Base-by-base conservation (phyloP, 1,140 invertebrate genomes). In the Drosophila neocordata region DNA sequence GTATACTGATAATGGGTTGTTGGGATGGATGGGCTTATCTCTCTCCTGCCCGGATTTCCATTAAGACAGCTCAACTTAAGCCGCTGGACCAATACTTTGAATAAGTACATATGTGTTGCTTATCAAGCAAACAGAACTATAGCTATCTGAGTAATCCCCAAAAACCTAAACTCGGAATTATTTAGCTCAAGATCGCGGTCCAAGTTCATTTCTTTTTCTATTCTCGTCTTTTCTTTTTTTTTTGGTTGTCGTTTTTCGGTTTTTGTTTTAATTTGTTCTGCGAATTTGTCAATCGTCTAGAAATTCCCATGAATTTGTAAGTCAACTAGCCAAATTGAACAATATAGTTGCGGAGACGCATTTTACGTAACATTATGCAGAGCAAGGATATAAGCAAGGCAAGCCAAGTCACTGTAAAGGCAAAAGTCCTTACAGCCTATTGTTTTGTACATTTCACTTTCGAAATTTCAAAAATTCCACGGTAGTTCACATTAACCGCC, bases 341-440 rank as follows among this genome's bases (percentile, higher is more conserved):
- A 20, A 48, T 48, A 20, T 48, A 48, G 1, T 18, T 48, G 41
- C 41, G 41, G 41, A 69, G 67, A 69, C 37, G 64, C 65, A 72
- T 77, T 88, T 88, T 83, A 88, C 83, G 83, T 89, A 88, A 88
- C 69, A 88, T 88, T 88, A 88, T 88, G 79, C 83, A 77, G 84
- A 77, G 83, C 83, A 87, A 77, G 69, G 37, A 74, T 65, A 44
- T 31, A 20, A 7, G 41, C 41, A 20, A 48, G 18, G 18, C 0
- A 35, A 12, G 34, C 8, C 0, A 35, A 12, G 34, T 9, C 34
- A 35, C 11, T 15, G 24, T 5, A 38, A 34, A 38, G 63, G 24
- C 27, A 31, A n/a, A n/a, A 15, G 38, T 34, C 31, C 58, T 20
- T 27, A 58, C 62, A 34, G 55, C 5, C 60, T 44, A 88, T 87